Conservation (phyloP, 2,797 vertebrate species). For the Diplodus sargus region DNA sequence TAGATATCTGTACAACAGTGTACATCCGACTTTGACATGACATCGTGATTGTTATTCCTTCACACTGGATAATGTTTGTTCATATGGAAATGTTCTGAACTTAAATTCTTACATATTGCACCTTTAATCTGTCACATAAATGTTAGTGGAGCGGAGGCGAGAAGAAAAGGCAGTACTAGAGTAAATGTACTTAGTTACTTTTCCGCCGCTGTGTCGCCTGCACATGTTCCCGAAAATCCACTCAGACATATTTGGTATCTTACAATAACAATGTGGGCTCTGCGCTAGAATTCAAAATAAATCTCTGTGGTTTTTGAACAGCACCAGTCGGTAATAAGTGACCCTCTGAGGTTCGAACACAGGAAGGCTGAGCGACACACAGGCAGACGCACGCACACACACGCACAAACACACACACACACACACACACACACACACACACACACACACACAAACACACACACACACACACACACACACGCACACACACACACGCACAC, state of each 20-base stretch:
- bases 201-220: not conserved
- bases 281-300: not conserved
- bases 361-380: not conserved
- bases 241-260: not conserved
- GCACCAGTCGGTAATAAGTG: not conserved
- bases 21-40: no score
- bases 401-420: not conserved
- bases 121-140: constrained; percentile 2
- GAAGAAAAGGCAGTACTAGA: not conserved
- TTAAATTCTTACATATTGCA: no score
- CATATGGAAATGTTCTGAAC: no score
- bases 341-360: not conserved
- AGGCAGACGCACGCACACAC: not conserved
- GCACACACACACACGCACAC: not conserved
- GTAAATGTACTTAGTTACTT: not conserved
- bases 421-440: no score
- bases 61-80: no score
- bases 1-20: no score
- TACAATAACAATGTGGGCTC: no score
- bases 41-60: no score
- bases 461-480: not conserved
- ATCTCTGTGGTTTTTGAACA: constrained; percentile 2
- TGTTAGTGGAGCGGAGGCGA: not conserved
- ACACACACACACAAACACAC: not conserved
- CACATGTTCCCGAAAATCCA: not conserved